These are phyloP conservation scores for Mesitornis unicolor DNA, from an alignment of 2,113 vertebrate genomes.

Conservation along the genomic window DNA sequence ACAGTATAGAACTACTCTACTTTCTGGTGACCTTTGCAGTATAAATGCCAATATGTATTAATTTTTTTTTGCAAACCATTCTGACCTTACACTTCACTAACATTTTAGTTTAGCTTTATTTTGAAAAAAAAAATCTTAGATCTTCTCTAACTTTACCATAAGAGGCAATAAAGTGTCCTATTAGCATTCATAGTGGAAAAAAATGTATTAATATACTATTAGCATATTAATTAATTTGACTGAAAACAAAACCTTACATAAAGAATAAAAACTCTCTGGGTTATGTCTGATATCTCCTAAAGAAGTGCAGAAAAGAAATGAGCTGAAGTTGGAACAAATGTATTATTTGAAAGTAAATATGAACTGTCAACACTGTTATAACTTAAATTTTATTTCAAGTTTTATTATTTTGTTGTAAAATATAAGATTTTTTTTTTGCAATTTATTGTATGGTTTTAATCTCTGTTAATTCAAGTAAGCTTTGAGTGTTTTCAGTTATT, in stretches of 20 bases:
- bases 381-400: neutral
- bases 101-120: neutral
- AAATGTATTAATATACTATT: neutral
- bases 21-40: neutral
- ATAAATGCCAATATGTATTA: neutral
- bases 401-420: neutral
- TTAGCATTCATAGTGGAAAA: neutral
- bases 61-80: neutral
- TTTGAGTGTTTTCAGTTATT: constrained; percentile 61
- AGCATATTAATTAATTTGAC: neutral
- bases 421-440: constrained; percentile 10
- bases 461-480: constrained; percentile 42
- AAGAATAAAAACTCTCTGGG: neutral
- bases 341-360: neutral
- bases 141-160: neutral
- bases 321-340: neutral
- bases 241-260: neutral
- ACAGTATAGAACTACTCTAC: neutral
- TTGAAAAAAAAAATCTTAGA: neutral
- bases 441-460: constrained; percentile 48
- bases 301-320: neutral
- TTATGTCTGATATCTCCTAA: neutral
- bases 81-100: neutral
- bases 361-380: neutral
- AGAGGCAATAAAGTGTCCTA: neutral